Base-by-base conservation (phyloP, 2,113 vertebrate species). In the Syngnathoides biaculeatus region DNA sequence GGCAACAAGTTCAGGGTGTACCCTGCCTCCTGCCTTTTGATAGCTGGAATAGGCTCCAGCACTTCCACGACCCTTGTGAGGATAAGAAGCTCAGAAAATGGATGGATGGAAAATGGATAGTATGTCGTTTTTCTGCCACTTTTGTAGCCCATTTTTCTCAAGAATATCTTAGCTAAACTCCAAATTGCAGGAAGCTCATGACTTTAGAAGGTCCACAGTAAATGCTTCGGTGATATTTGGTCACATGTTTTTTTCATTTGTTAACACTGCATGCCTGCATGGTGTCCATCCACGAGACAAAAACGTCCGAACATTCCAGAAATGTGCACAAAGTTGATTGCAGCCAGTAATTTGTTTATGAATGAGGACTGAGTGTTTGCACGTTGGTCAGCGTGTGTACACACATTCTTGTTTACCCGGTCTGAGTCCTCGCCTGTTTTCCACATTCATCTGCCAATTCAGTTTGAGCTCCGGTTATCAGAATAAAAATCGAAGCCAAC, bases 251-350 rank as follows among this genome's bases (percentile, higher is more conserved):
- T 3, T 6, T 35, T n/a, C n/a, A 1, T 35, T 35, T 35, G 30
- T 35, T 35, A 5, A 35, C 30, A 35, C 30, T 35, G 30, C 6
- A 35, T 52, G 39, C 52, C 56, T 53, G 58, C 1, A 4, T 47
- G 56, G 62, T 67, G 53, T 22, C 30, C 9, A 14, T 35, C 15
- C 15, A 47, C 0, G 24, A 20, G 48, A 65, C 66, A 75, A 22
- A 75, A n/a, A 83, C 72, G 71, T 61, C 73, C 64, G 57, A 75
- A 19, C 19, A 65, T 38, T 17, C 42, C 0, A 15, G 20, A 58
- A 26, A 57, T 74, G 22, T 72, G 13, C 55, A 70, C 71, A 61
- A 43, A 1, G 30, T 35, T 35, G 42, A 43, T 66, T 8, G 27
- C 68, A 20, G 38, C 30, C 5, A 14, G 67, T n/a, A 69, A 40